Base-by-base conservation (phyloP, 1,140 invertebrate species). In the Zaprionus inermis region DNA sequence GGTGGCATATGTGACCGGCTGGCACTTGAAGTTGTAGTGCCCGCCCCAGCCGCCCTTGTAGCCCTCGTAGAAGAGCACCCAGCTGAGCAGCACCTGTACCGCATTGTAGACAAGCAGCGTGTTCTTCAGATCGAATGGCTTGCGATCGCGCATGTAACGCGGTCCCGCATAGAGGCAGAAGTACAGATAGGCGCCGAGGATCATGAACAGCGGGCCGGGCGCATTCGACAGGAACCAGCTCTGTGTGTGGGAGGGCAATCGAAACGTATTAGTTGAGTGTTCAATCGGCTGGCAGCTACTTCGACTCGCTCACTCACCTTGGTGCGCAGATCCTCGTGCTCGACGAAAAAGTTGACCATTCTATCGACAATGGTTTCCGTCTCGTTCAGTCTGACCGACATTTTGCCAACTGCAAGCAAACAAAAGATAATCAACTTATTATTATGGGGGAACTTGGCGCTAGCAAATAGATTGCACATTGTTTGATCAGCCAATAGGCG, bases 171-270 rank as follows among this genome's bases (percentile, higher is more conserved):
- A 92, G 6, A 92, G 77, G 61, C 92, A 92, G 91, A 97, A 97
- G 92, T 96, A 97, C 32, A 97, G 82, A 80, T 97, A 97, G 0
- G 94, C 94, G 0, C 95, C 94, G 20, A 97, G 91, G 32, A 97
- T 94, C 1, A 95, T 94, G 1, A 97, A 79, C 0, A 97, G 93
- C 0, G 97, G 96, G 14, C 95, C 95, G n/a, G 96, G 97, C 6
- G 96, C 95, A 22, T 95, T 94, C 91, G 97, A 95, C 11, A 99
- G 93, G 79, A 97, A 95, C 97, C 97, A 98, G 80, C 96, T 95
- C 68, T 32, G 7, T 10, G 10, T 10, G 10, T 3, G 24, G 22
- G 22, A 24, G 22, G 24, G 24, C 24, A 0, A 28, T 0, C 3
- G 24, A 28, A 28, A 28, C 1, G 24, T 4, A 28, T 28, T 28